These are phyloP conservation scores for Bujurquina vittata DNA, from an alignment of 2,113 vertebrate species.

Conservation along the genomic window DNA sequence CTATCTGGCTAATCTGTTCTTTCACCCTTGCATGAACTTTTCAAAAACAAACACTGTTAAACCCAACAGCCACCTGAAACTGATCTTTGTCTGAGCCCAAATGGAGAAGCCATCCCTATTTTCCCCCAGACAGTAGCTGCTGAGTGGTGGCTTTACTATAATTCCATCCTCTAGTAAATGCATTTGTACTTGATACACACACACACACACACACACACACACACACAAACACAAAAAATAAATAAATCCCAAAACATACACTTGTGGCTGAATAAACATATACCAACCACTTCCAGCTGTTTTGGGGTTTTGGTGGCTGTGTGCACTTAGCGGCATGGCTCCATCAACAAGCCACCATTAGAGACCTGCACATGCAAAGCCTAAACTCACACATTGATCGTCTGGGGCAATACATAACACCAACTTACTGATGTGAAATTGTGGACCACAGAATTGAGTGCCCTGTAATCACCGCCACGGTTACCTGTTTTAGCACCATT, in stretches of 20 bases:
- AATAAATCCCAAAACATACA: constrained; percentile 29
- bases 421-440: constrained; percentile 39
- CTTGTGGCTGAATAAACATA: constrained; percentile 36
- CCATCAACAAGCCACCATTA: constrained; percentile 72
- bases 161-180: constrained; percentile 69
- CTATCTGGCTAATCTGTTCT: constrained; percentile 52
- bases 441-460: constrained; percentile 24
- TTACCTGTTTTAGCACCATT: constrained; percentile 28
- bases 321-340: constrained; percentile 68
- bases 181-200: constrained; percentile 49
- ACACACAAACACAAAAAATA: constrained; percentile 13
- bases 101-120: constrained; percentile 46
- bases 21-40: constrained; percentile 43
- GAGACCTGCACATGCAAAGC: constrained; percentile 60
- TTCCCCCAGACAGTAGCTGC: constrained; percentile 28
- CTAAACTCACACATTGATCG: constrained; percentile 49
- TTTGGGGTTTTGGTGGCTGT: constrained; percentile 37
- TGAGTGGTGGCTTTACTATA: constrained; percentile 50
- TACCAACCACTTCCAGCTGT: constrained; percentile 40
- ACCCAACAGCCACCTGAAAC: constrained; percentile 65
- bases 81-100: constrained; percentile 57
- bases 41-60: constrained; percentile 66
- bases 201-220: not conserved
- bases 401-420: constrained; percentile 40
- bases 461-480: constrained; percentile 28